phyloP scores from a whole-genome alignment of 2,888 invertebrate genomes.

The Euplexia lucipara region DNA sequence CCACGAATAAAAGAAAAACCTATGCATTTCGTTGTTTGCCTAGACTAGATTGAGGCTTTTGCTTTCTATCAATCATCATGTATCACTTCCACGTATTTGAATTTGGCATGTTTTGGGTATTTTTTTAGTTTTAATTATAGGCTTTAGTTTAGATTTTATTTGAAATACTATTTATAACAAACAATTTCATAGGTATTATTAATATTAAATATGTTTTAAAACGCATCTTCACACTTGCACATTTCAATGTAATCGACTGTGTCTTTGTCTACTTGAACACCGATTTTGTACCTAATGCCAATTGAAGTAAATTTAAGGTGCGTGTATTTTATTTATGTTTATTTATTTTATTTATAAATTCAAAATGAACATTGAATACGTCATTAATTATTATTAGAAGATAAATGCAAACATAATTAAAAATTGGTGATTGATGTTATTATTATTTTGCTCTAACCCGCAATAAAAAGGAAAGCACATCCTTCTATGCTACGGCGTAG shows the following conservation, averaged over 20 bases:
- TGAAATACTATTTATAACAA: background rate
- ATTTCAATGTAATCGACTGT: no score
- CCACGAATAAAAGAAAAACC: background rate
- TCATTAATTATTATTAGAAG: no score
- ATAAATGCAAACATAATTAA: background rate
- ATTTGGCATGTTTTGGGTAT: background rate
- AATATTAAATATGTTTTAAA: background rate
- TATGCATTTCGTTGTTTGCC: background rate
- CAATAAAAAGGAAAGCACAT: background rate
- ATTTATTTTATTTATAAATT: no score
- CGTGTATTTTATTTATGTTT: background rate
- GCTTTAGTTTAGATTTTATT: background rate
- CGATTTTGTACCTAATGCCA: background rate
- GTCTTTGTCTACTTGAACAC: background rate
- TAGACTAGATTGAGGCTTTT: background rate
- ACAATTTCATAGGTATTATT: no score
- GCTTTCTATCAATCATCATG: no score
- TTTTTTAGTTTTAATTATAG: background rate
- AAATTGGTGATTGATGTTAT: no score
- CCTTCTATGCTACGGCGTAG: conserved; percentile 25
- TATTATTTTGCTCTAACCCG: no score
- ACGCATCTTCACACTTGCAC: conserved; percentile 22
- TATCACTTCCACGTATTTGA: background rate
- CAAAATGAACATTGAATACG: background rate
- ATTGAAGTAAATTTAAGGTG: background rate